These are phyloP conservation scores for Limnephilus rhombicus DNA, from an alignment of 2,888 invertebrate genomes.

Conservation along the genomic window DNA sequence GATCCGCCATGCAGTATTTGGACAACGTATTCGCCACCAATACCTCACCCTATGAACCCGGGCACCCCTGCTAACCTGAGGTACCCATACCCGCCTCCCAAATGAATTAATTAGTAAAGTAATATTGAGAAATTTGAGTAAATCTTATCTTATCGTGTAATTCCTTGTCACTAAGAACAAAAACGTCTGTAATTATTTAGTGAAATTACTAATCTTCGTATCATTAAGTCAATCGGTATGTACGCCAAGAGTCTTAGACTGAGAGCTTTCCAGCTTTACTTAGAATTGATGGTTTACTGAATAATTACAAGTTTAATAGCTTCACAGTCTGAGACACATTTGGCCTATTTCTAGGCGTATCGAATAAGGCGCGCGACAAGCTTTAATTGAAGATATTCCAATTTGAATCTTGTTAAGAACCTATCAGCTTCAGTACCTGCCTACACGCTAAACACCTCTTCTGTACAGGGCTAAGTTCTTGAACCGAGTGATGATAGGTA, in stretches of 20 bases:
- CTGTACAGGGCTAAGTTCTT: neutral
- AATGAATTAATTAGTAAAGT: no score
- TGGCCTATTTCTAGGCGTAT: neutral
- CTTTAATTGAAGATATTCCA: neutral
- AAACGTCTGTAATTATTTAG: no score
- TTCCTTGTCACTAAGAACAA: no score
- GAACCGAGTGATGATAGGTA: neutral
- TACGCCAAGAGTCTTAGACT: neutral
- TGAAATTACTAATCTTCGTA: neutral
- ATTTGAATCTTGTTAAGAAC: neutral
- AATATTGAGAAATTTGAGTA: no score
- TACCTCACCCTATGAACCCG: no score
- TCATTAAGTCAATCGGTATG: neutral
- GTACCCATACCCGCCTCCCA: no score
- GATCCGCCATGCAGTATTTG: no score
- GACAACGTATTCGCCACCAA: no score
- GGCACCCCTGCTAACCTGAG: no score
- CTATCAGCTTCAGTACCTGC: neutral
- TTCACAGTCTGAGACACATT: neutral
- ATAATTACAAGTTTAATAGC: neutral
- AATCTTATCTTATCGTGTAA: no score
- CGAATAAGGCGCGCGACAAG: neutral
- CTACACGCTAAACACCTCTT: neutral
- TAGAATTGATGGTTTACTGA: neutral
- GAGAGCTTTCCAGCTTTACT: neutral